Evolutionary conservation across 1,140 invertebrate genomes (phyloP).

Genomic region (Battus philenor): DNA sequence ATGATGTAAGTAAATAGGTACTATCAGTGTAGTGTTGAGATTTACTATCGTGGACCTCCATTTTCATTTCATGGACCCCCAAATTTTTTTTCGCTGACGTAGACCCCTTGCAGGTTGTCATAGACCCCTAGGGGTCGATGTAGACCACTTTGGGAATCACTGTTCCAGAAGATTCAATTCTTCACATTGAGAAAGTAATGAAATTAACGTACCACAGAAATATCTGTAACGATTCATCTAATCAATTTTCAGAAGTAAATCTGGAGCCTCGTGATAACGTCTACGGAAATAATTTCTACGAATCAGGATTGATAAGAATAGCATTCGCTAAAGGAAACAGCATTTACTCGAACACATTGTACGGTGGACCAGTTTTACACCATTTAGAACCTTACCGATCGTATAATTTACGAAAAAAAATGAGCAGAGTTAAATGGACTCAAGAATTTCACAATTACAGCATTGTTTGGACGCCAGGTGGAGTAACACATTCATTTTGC

Average conservation of each 20-base stretch:
- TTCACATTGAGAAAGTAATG: not conserved
- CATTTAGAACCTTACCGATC: constrained; percentile 54
- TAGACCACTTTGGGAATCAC: too few relatives aligned
- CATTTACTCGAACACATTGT: constrained; percentile 50
- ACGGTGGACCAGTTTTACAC: constrained; percentile 54
- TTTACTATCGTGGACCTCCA: too few relatives aligned
- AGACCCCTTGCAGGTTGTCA: too few relatives aligned
- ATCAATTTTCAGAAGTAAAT: constrained; percentile 20
- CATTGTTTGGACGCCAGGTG: constrained; percentile 20
- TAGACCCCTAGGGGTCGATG: too few relatives aligned
- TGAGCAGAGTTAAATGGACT: constrained; percentile 10
- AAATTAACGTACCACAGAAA: not conserved
- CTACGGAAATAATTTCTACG: constrained; percentile 16
- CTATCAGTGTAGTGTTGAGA: too few relatives aligned
- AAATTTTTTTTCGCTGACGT: too few relatives aligned
- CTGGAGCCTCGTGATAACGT: constrained; percentile 16
- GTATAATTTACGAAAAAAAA: constrained; percentile 16
- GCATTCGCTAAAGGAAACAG: constrained; percentile 17
- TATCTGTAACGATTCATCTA: not conserved
- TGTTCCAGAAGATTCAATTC: not conserved
- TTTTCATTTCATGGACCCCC: too few relatives aligned
- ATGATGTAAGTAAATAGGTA: too few relatives aligned
- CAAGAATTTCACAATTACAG: constrained; percentile 20
- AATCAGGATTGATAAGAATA: constrained; percentile 19
- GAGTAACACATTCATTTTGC: too few relatives aligned